Evolutionary conservation across 1,140 invertebrate genomes (phyloP), one percentile per base, ranked within the genome.

Genomic region (Magallana ariakensis): DNA sequence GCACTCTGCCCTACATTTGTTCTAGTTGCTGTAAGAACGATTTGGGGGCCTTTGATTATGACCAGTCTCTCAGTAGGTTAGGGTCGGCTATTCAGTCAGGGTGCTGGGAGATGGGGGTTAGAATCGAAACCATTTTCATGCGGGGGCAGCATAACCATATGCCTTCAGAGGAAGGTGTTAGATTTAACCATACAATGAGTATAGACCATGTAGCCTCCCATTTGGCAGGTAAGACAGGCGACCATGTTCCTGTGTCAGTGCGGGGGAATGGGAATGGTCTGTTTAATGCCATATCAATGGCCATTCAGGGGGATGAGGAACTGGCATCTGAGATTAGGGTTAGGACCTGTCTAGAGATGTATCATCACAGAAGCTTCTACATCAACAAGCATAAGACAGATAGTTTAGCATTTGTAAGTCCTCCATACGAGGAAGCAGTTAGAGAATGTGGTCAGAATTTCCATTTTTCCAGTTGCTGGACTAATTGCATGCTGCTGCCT

Each of bases 251-350:
- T 83, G 55, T 26, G 22, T 83, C 10, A 22, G 83, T 84, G 19
- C 2, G 9, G 6, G 83, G 60, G 16, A n/a, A 84, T 16, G 83
- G 83, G 15, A 84, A 66, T 53, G 62, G 83, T 57, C 53, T 84
- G 10, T 84, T 84, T 66, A 84, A 84, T 84, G 83, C 83, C 10
- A 15, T 84, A 16, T 84, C 83, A 19, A 16, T 84, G 4, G 22
- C 19, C 66, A 54, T 84, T 15, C 46, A 33, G 33, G 83, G 83
- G 53, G 66, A 58, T 55, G 83, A 84, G n/a, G 11, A 33, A 7
- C 26, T 84, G 19, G 57, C 83, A 11, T 66, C 83, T 6, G 83
- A 84, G 46, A 58, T 84, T 1, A 54, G 83, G 54, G 83, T 66
- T 0, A 53, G 83, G 13, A 84, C 83, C 46, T 84, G 83, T 22